A percentile compares a stretch with the other conserved stretches of the same genome.
phyloP scores from a whole-genome alignment of 2,888 invertebrate genomes.

The Didymodactylos carnosus region DNA sequence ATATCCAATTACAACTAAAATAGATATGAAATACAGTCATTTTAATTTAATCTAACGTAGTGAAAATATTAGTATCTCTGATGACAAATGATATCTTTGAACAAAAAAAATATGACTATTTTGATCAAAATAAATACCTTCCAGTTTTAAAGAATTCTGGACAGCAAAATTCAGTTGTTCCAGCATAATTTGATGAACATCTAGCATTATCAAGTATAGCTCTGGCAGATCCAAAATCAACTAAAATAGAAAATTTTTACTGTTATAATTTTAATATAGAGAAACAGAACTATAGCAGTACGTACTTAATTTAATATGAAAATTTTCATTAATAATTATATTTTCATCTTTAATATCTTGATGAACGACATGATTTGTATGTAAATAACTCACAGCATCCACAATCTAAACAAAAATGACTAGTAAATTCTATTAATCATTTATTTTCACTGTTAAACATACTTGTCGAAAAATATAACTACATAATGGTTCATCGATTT shows the following conservation, averaged over 20 bases:
- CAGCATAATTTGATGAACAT: not conserved
- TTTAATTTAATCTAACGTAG: too few species aligned
- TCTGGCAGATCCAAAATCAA: not conserved
- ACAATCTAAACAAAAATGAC: conserved; percentile 37
- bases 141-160: not conserved
- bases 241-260: not conserved
- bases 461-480: conserved; percentile 51
- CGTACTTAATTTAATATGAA: conserved; percentile 53
- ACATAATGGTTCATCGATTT: conserved; percentile 47
- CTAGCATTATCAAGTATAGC: not conserved
- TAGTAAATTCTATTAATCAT: not conserved
- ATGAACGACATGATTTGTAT: conserved; percentile 46
- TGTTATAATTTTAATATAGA: not conserved
- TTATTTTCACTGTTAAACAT: not conserved
- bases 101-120: not conserved
- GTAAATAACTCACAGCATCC: conserved; percentile 49
- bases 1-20: not conserved
- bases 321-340: conserved; percentile 50
- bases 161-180: not conserved
- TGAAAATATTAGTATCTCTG: too few species aligned
- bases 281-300: conserved; percentile 39
- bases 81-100: too few species aligned
- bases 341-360: conserved; percentile 58
- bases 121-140: not conserved
- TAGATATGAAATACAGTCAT: not conserved